Percentiles rank a stretch among this genome's conserved stretches.
These are phyloP conservation scores for Sitta europaea DNA, from an alignment of 2,113 vertebrate species.

Conservation along the genomic window DNA sequence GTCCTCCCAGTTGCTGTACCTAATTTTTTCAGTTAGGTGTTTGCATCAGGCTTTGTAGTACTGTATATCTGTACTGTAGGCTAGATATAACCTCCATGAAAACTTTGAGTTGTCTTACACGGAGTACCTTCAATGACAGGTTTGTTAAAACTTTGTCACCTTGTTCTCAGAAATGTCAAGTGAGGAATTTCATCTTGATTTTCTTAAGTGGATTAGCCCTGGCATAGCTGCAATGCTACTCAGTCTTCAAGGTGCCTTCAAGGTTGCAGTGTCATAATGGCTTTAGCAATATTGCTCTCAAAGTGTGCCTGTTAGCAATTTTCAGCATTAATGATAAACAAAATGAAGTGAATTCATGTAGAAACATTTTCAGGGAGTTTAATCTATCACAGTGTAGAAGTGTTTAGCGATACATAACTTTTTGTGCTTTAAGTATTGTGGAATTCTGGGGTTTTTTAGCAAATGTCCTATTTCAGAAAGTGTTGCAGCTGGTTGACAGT, in stretches of 20 bases:
- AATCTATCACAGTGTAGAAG: neutral
- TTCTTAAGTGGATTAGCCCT: conserved; percentile 41
- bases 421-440: neutral
- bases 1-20: neutral
- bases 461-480: neutral
- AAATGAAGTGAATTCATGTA: neutral
- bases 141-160: neutral
- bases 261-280: neutral
- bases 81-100: neutral
- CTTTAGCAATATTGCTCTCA: neutral
- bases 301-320: neutral
- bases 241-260: conserved; percentile 27
- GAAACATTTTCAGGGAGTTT: neutral
- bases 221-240: neutral
- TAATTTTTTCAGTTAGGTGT: neutral
- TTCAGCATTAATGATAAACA: neutral
- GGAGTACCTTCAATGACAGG: neutral
- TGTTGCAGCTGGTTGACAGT: neutral
- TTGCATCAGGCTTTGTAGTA: neutral
- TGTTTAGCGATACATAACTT: neutral
- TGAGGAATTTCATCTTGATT: neutral
- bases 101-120: neutral
- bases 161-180: conserved; percentile 1
- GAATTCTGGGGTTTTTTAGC: neutral
- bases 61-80: neutral